Conservation (phyloP, 2,888 invertebrate genomes). For the Carabus problematicus region DNA sequence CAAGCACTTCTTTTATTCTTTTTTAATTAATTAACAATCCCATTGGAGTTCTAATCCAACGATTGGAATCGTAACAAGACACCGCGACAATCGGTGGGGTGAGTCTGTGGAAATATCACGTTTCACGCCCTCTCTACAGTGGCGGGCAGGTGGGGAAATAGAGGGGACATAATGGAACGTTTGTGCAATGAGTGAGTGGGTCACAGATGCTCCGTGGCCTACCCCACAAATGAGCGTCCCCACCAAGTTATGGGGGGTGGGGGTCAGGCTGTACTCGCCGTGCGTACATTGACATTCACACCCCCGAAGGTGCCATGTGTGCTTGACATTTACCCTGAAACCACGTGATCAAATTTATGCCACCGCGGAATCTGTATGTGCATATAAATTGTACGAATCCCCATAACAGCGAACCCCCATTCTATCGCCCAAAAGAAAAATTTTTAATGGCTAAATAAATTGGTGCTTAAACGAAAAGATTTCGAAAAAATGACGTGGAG, state of each 20-base stretch:
- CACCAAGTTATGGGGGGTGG: no score
- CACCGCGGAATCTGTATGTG: background rate
- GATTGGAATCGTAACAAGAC: constrained; percentile 9
- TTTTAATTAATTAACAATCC: constrained; percentile 16
- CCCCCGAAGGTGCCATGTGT: constrained; percentile 11
- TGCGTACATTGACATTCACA: constrained; percentile 3
- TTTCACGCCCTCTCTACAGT: background rate
- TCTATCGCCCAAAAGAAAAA: no score
- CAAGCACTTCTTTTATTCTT: background rate
- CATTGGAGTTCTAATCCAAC: background rate
- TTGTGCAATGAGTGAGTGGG: constrained; percentile 14
- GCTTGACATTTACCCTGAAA: constrained; percentile 11
- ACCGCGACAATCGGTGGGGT: background rate
- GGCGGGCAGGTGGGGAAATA: background rate
- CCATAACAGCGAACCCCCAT: no score
- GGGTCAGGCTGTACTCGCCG: background rate
- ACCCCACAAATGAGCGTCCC: constrained; percentile 1
- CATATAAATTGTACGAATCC: background rate
- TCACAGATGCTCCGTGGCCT: constrained; percentile 10
- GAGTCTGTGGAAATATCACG: constrained; percentile 4
- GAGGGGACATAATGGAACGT: background rate
- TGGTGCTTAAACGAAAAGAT: no score
- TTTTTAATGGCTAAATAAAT: no score
- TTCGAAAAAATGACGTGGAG: no score
- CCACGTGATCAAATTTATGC: background rate